Conservation (phyloP, 2,888 invertebrate species). For the Melanchra persicariae region DNA sequence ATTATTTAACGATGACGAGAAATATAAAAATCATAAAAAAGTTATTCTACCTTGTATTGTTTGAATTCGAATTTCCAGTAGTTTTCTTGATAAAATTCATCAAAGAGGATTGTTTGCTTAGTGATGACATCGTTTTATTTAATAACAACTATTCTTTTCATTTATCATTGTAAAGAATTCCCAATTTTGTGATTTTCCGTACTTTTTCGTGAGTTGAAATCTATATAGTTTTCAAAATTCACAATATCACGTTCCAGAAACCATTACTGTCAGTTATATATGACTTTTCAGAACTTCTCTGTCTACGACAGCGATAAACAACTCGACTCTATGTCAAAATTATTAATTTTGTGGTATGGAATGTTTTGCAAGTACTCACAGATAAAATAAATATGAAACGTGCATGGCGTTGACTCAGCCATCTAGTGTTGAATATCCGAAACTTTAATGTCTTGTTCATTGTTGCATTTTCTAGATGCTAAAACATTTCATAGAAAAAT, state of each 20-base stretch:
- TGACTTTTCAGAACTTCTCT: not conserved
- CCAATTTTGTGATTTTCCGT: not conserved
- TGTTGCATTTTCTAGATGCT: too few species aligned
- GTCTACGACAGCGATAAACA: too few species aligned
- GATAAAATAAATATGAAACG: too few species aligned
- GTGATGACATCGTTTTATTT: conserved; percentile 50
- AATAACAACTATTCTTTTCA: not conserved
- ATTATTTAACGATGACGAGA: not conserved
- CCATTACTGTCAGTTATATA: not conserved
- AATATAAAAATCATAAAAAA: not conserved
- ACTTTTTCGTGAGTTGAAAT: not conserved
- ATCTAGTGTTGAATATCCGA: too few species aligned
- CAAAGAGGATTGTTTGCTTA: conserved; percentile 75
- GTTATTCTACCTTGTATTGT: conserved; percentile 65
- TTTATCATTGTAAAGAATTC: conserved; percentile 17
- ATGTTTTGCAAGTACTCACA: not conserved
- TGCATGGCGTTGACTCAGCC: too few species aligned
- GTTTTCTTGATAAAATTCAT: conserved; percentile 78
- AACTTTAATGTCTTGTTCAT: too few species aligned
- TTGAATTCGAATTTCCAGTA: conserved; percentile 63
- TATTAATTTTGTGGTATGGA: not conserved
- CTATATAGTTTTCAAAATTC: not conserved
- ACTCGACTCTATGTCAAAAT: not conserved
- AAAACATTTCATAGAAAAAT: too few species aligned
- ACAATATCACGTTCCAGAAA: conserved; percentile 20